These are phyloP conservation scores for Smittia sp. DNA, from an alignment of 2,888 invertebrate genomes.

Conservation along the genomic window DNA sequence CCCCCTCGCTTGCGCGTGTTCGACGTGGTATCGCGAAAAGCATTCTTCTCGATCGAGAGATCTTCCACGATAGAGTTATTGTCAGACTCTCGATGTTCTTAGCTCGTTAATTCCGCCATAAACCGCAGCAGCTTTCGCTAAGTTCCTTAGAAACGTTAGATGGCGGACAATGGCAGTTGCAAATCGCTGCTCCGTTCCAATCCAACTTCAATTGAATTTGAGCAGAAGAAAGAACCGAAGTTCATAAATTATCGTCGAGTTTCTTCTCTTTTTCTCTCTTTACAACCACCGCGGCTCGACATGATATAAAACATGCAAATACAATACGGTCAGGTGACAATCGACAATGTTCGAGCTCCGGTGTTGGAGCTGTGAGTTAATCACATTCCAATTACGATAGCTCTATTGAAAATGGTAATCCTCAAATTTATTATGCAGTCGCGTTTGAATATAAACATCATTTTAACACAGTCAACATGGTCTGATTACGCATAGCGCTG, in stretches of 20 bases:
- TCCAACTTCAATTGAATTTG: slow-evolving; percentile 3
- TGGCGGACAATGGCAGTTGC: neutral
- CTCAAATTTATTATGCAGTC: slow-evolving; percentile 25
- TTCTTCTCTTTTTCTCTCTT: neutral
- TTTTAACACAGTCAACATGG: slow-evolving; percentile 8
- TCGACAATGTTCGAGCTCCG: slow-evolving; percentile 21
- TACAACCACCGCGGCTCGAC: neutral
- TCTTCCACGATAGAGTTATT: neutral
- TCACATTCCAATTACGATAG: slow-evolving; percentile 33
- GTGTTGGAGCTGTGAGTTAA: slow-evolving; percentile 28
- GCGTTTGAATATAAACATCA: neutral
- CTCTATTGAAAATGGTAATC: slow-evolving; percentile 26
- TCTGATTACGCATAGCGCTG: neutral
- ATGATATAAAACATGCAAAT: neutral
- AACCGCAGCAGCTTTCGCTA: neutral
- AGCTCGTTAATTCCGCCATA: neutral
- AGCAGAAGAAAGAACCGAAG: neutral
- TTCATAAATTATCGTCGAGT: slow-evolving; percentile 9
- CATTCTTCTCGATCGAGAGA: no score
- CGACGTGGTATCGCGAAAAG: slow-evolving; percentile 23
- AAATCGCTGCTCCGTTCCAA: neutral
- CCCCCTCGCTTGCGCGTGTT: neutral
- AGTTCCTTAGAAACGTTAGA: no score
- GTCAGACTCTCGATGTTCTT: neutral
- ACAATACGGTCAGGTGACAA: slow-evolving; percentile 28